Evolutionary conservation across 2,113 vertebrate genomes (phyloP), one percentile per base, ranked within the genome.

Genomic region (Microcebus tavaratra): DNA sequence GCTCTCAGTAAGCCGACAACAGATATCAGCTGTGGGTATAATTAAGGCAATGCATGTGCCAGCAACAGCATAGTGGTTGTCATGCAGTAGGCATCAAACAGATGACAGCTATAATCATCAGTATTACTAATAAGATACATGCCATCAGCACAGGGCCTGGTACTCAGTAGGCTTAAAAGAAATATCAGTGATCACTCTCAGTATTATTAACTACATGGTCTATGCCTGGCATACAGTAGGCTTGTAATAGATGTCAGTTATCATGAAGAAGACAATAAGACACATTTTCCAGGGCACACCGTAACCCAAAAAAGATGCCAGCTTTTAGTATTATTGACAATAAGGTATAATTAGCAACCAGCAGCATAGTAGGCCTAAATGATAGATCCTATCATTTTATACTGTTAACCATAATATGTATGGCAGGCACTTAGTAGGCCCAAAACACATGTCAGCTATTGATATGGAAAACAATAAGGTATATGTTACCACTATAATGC

Each of bases 121-220:
- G 27, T 68, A 88, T 73, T 92, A 42, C 76, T 95, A 97, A 63
- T 93, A 90, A 96, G 34, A 89, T 27, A 78, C 5, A 87, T 53
- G 59, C 18, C 36, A 68, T 55, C 53, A 91, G 42, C 65, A 96
- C 29, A 57, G 29, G 76, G 36, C 48, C 39, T 68, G 18, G 27
- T 48, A 88, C 5, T 75, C 42, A 88, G n/a, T 6, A 90, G 55
- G 59, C 23, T 96, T 90, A 94, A 95, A 91, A 95, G 61, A 80
- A 93, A 67, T 84, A 88, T n/a, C 17, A 59, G 23, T 79, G 55
- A 80, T 63, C 36, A 83, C 63, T 61, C 59, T 42, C 55, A 53
- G 50, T 88, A 91, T 73, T 76, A 76, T 81, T 94, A 90, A 72
- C 84, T n/a, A 63, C 36, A 88, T 84, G 55, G 45, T 94, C 63